phyloP scores from a whole-genome alignment of 1,140 invertebrate genomes.

The Sitobion miscanthi region DNA sequence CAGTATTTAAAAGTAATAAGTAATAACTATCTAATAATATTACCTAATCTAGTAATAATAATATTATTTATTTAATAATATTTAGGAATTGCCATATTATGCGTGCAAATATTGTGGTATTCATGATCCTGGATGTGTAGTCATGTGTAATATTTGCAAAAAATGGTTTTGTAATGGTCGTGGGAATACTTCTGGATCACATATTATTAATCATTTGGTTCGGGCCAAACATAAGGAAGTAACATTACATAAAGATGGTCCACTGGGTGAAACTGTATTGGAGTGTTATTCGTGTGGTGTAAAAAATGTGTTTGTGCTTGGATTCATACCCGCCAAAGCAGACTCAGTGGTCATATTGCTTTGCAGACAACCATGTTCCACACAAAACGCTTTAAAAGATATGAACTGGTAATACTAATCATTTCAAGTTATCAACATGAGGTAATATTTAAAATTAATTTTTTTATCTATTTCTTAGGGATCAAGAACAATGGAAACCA shows the following conservation, averaged over 20 bases:
- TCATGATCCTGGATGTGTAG: constrained; percentile 96
- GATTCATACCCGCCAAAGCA: constrained; percentile 98
- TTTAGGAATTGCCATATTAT: constrained; percentile 85
- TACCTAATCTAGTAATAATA: not conserved
- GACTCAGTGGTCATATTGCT: constrained; percentile 98
- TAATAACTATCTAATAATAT: not conserved
- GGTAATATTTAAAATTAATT: not conserved
- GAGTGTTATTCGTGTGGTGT: constrained; percentile 99
- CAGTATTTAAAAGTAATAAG: not conserved
- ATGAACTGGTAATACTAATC: constrained; percentile 85
- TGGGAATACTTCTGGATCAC: constrained; percentile 96
- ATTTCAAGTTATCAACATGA: not conserved
- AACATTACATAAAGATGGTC: constrained; percentile 95
- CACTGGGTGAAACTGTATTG: constrained; percentile 94
- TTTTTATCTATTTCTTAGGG: constrained; percentile 65
- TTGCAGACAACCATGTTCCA: constrained; percentile 96
- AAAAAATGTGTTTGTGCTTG: constrained; percentile 96
- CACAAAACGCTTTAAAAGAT: constrained; percentile 94
- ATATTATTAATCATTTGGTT: constrained; percentile 98
- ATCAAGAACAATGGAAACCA: constrained; percentile 99
- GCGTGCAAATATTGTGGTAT: constrained; percentile 99
- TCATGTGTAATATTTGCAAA: constrained; percentile 97
- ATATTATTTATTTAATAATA: constrained; percentile 36
- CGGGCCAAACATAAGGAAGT: constrained; percentile 99
- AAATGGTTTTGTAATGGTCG: constrained; percentile 99